Evolutionary conservation across 1,140 invertebrate genomes (phyloP).

Genomic region (Drosophila bipectinata): DNA sequence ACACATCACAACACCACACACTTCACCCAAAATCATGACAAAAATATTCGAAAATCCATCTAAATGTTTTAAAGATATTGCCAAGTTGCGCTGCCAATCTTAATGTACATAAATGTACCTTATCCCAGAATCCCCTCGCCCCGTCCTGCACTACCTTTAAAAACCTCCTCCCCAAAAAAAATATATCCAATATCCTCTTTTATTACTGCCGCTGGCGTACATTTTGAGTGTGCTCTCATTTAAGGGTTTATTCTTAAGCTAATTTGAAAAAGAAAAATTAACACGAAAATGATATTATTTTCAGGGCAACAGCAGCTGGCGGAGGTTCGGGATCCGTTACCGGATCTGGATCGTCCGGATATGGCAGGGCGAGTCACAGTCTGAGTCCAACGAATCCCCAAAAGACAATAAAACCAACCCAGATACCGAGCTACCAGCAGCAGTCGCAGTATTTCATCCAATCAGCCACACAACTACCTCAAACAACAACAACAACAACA

Average conservation of each 20-base stretch:
- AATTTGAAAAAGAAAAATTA: background rate
- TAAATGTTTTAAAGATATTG: conserved; percentile 33
- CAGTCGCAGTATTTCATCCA: conserved; percentile 71
- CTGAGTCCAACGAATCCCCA: conserved; percentile 45
- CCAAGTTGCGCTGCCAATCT: conserved; percentile 15
- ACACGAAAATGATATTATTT: conserved; percentile 12
- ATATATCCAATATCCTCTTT: background rate
- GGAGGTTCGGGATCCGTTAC: conserved; percentile 20
- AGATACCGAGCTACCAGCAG: conserved; percentile 80
- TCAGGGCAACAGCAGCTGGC: conserved; percentile 40
- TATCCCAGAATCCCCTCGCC: background rate
- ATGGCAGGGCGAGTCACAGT: conserved; percentile 35
- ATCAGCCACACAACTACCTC: conserved; percentile 83
- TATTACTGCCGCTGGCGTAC: conserved; percentile 39
- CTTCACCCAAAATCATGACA: background rate
- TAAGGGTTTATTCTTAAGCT: conserved; percentile 5
- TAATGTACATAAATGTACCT: conserved; percentile 22
- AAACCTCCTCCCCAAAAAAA: background rate
- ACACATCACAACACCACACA: background rate
- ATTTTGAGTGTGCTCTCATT: conserved; percentile 46
- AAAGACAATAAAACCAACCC: conserved; percentile 75
- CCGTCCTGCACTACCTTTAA: background rate
- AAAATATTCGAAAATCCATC: conserved; percentile 2
- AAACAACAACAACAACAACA: conserved; percentile 50
- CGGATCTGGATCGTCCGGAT: conserved; percentile 25